phyloP scores from a whole-genome alignment of 2,113 vertebrate species.

The Trinectes maculatus region DNA sequence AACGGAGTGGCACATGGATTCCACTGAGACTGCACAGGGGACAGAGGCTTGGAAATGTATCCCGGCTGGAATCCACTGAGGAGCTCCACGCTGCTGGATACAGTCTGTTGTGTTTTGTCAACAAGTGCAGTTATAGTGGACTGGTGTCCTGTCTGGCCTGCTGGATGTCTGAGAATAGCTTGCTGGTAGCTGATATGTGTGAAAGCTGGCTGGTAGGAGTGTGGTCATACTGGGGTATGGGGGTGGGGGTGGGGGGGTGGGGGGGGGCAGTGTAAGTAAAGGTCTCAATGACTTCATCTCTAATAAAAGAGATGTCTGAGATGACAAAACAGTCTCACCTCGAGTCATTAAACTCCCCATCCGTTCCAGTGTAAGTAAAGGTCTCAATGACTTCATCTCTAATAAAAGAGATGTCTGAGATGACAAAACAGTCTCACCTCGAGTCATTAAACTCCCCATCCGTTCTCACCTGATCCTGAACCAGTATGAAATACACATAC shows the following conservation, averaged over 20 bases:
- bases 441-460: neutral
- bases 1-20: conserved; percentile 55
- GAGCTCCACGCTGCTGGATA: conserved; percentile 55
- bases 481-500: no score
- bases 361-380: conserved; percentile 32
- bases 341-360: no score
- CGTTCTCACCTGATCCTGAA: neutral
- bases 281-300: conserved; percentile 3
- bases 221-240: conserved; percentile 22
- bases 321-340: neutral
- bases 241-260: no score
- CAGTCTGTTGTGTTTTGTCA: conserved; percentile 56
- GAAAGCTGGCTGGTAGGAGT: conserved; percentile 15
- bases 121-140: conserved; percentile 50
- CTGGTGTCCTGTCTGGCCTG: conserved; percentile 29
- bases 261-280: conserved; percentile 28
- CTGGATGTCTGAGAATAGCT: conserved; percentile 58
- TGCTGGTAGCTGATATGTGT: conserved; percentile 11
- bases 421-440: neutral
- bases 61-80: conserved; percentile 20
- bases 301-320: neutral
- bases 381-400: conserved; percentile 3
- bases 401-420: neutral
- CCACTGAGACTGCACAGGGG: conserved; percentile 38
- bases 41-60: conserved; percentile 45